Evolutionary conservation across 2,888 invertebrate species (phyloP), one percentile per base, ranked within the genome.

Genomic region (Orthosia gothica): DNA sequence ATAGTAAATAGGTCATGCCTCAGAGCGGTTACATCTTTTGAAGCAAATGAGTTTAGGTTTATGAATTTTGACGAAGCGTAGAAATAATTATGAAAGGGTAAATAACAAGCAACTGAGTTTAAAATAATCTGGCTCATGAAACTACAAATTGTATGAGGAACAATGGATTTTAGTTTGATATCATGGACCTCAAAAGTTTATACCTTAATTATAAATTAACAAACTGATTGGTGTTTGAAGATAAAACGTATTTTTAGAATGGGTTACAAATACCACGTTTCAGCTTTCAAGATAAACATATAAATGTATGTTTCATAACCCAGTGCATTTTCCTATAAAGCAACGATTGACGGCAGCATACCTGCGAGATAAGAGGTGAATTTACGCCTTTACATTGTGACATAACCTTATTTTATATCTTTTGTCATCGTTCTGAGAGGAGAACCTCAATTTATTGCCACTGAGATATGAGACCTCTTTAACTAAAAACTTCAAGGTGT

Each of bases 391-490:
- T 84, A 84, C 87, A 83, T 65, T 86, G 88, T 81, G 71, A 69
- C 76, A 88, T 90, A 89, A 88, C 89, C 84, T 84, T 89, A 85
- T 84, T 89, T 89, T 89, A 90, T 87, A 86, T 76, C 80, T 87
- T 85, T 86, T 86, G 88, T 81, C 88, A 87, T 88, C 84, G 81
- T 86, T 87, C 74, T 72, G 76, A 75, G 83, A 81, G 79, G 79
- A 85, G 86, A 89, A 85, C 86, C 84, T 81, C 82, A 79, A 89
- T 91, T 89, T 89, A 90, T 84, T 86, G 85, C 81, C 45, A 70
- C 70, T 80, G 74, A 83, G 83, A 86, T 82, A 82, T 79, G 81
- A 64, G 84, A 76, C 79, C 70, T 81, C 68, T 81, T 82, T 64
- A 76, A 74, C 69, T 81, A 80, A 80, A 74, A 81, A 81, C 74